Evolutionary conservation across 2,797 vertebrate species (phyloP), one percentile per base, ranked within the genome.

Genomic region (Valencia hispanica): DNA sequence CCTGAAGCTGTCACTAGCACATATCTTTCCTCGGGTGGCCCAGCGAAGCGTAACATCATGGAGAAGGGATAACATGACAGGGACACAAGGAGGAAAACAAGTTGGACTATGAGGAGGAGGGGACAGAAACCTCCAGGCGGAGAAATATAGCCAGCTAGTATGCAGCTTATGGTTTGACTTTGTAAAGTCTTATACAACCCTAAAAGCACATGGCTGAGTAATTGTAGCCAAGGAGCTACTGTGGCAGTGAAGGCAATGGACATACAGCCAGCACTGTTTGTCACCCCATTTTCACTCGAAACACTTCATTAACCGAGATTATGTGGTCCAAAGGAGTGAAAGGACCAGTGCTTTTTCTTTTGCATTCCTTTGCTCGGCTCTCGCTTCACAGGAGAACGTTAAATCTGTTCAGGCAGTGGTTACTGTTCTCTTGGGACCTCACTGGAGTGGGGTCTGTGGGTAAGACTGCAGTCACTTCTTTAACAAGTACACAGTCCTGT

Each of bases 1-100:
- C 86, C 81, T 84, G 84, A 87, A 93, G 88, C 91, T 91, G 90
- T 91, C 88, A 85, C 82, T 85, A 88, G 82, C 34, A n/a, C 65
- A 79, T 27, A 81, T 36, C 72, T 71, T 73, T 75, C 88, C 86
- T 86, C 75, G 86, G 79, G 91, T 90, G 87, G 78, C 79, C 80
- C 53, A 39, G 78, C 87, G 79, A 91, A 84, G 88, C 85, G 72
- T 88, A 85, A 86, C 61, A 9, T 47, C 10, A 39, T 43, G 55
- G 77, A 68, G 77, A 75, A 76, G 77, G 83, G 72, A 80, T 79
- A 63, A 79, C 61, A 79, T 72, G 59, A 77, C 53, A 81, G 76
- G 72, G 75, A 78, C 32, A 79, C 79, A 79, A 82, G 76, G 45
- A 72, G n/a, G 36, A 88, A 86, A 82, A 80, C 66, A 79, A 84